Base-by-base conservation (phyloP, 2,888 invertebrate genomes). In the Cheilosia urbana region DNA sequence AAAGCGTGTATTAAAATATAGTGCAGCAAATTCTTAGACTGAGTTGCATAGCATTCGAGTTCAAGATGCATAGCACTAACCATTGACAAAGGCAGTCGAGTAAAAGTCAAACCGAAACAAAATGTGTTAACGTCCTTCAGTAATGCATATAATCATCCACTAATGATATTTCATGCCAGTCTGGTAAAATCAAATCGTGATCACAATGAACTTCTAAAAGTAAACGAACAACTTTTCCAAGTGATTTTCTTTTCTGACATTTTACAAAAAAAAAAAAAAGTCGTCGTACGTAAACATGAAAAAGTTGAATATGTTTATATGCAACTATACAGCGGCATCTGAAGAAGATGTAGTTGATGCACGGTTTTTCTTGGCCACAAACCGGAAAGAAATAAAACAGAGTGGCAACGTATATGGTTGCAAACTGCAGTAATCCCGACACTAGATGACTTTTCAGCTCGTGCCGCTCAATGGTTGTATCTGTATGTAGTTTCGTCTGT, bases 121-220 rank as follows among this genome's bases (percentile, higher is more conserved):
- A 71, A 66, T 49, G 19, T 42, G 66, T 42, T 60, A 47, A 19
- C 65, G 78, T 78, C 82, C 82, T 83, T 72, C 82, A 57, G 15
- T 40, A 11, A 47, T 15, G 17, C 27, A 66, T 42, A n/a, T 15
- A 27, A 63, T 15, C 11, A 63, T 17, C 13, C 30, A 78, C 49
- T 78, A 73, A 60, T 62, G 53, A 30, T 79, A 73, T 79, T 69
- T 79, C 49, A 55, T 62, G 17, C 27, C 34, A 77, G 47, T 40
- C 71, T 63, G 17, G 30, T 21, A 17, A 65, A 60, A 75, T 15
- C 72, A 72, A 57, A 77, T 85, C 81, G 81, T 81, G 85, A 81
- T 85, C 66, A 76, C 85, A 85, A 81, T 85, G 85, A 85, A 85
- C 85, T 85, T 85, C 76, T 85, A 72, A 76, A 81, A 81, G 72